phyloP scores from a whole-genome alignment of 2,797 vertebrate species.

The Pseudochirops corinnae region DNA sequence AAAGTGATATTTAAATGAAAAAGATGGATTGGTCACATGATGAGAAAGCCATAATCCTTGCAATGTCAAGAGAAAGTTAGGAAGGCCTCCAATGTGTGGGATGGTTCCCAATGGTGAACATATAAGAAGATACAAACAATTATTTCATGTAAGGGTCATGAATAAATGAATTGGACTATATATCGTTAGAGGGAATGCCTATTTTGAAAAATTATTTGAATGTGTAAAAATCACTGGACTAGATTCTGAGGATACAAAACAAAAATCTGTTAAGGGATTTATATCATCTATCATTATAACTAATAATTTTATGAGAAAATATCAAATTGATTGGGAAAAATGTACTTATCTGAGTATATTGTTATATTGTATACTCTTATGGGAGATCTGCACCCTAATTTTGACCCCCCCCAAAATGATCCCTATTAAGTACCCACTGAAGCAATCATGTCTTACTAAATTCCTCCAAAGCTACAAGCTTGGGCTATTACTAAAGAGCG shows the following conservation, averaged over 20 bases:
- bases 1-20: background rate
- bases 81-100: background rate
- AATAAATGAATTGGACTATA: background rate
- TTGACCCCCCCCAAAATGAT: background rate
- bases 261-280: background rate
- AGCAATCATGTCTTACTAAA: slow-evolving; percentile 57
- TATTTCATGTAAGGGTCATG: background rate
- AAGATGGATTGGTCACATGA: background rate
- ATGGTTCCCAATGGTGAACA: background rate
- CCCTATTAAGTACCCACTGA: background rate
- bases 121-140: background rate
- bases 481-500: slow-evolving; percentile 62
- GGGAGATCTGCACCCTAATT: background rate
- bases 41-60: background rate
- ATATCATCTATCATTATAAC: background rate
- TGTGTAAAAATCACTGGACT: background rate
- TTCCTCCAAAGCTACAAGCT: slow-evolving; percentile 42
- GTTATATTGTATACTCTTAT: background rate
- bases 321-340: background rate
- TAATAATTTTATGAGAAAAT: background rate
- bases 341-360: background rate
- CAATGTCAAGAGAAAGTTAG: background rate
- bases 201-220: background rate
- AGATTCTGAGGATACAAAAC: background rate
- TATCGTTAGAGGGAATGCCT: background rate